Base-by-base conservation (phyloP, 2,888 invertebrate species). In the Troides oblongomaculatus region DNA sequence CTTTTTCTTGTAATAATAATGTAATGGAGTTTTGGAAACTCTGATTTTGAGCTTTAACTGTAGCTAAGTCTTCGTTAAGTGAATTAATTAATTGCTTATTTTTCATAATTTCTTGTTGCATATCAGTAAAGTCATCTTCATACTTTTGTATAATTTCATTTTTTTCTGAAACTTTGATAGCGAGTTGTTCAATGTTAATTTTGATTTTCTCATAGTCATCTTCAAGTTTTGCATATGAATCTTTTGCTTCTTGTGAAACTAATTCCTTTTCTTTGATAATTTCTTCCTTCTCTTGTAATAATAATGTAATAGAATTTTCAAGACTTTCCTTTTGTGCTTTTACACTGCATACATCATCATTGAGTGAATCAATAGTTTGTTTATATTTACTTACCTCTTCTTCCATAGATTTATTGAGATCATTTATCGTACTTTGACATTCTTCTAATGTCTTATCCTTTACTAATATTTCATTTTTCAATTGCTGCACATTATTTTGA, bases 201-300 rank as follows among this genome's bases (percentile, higher is more conserved):
- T 61, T 66, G 17, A 66, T 25, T 21, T 36, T n/a, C 14, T 61
- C 36, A 56, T 39, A 56, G 17, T 61, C 75, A 39, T 72, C 70
- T 71, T 79, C 74, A 60, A 81, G 68, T 68, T 75, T 75, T 25
- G 64, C 72, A 58, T 71, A 75, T 0, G 62, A 57, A 50, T 74
- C 71, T 72, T 75, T 81, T 70, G 80, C 81, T 70, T 81, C 57
- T 1, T 21, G 0, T n/a, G 50, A 21, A 50, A 23, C 12, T 36
- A 56, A 61, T 50, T 56, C 53, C 17, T 61, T 66, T 56, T 66
- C 56, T 61, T 53, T 53, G 7, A 66, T 61, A 21, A 66, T 56
- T 61, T 53, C 36, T 60, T 61, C 39, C 39, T 61, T 66, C 30
- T 66, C 61, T 36, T 61, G 30, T 14, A 21, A 59, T 50, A 59